Evolutionary conservation across 2,888 invertebrate genomes (phyloP), one percentile per base, ranked within the genome.

Genomic region (Tromatobia lineatoria): DNA sequence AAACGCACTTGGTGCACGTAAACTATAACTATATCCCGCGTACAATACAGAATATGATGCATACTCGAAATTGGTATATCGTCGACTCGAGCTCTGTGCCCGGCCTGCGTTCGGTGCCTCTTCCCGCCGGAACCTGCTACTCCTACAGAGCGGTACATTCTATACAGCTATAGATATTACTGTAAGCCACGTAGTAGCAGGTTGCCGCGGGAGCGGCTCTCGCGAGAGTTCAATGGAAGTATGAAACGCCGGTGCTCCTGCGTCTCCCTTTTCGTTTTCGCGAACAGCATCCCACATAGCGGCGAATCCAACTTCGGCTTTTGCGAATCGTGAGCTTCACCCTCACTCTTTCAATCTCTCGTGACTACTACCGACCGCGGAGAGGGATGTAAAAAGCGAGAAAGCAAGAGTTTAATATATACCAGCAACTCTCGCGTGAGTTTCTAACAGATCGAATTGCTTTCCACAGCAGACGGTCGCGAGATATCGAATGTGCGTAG

Each of bases 381-480:
- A 42, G 64, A 6, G 38, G 18, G 23, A 15, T 34, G n/a, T 8
- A 61, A 18, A 64, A 42, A 23, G 64, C 50, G 50, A 38, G 20
- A 59, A 20, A 73, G 61, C 18, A 52, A 75, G 29, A 64, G 45
- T 47, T 47, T 20, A 54, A 57, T 25, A 73, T 73, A 59, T 73
- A 73, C 71, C 15, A 57, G 34, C 88, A 89, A 89, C 47, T 20
- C 50, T 73, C 71, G 89, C 59, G 66, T 74, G 71, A 54, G 77
- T 71, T 79, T 86, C 86, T 87, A 88, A 82, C 87, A 85, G 89
- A 91, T 91, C 91, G 89, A 90, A 91, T 91, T 91, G 90, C 91
- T 89, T 90, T 90, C 76, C 52, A 38, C 86, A 83, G 88, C 88
- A 89, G 87, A 89, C 88, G 89, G 88, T 89, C 90, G 89, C 90